Base-by-base conservation (phyloP, 2,113 vertebrate genomes). In the Callithrix jacchus region DNA sequence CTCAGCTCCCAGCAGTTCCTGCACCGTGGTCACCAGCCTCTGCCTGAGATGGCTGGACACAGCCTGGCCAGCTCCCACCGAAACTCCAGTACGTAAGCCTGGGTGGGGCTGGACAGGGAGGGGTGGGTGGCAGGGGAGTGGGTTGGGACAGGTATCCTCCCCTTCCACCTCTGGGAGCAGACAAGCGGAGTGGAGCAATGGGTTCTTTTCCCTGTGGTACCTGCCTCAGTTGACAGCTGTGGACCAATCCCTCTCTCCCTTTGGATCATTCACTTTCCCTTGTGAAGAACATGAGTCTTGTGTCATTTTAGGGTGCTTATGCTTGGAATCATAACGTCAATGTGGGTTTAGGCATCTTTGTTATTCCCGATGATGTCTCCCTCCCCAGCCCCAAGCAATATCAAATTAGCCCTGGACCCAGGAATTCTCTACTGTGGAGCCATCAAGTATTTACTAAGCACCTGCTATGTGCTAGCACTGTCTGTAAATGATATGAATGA, bases 1-100 rank as follows among this genome's bases (percentile, higher is more conserved):
- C 98, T 99, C 97, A 99, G 99, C 88, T 99, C 99, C 58, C 99
- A 99, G 98, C 99, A 99, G 98, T 99, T 99, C 81, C 98, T 99
- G 93, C 99, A 99, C 96, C 99, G 96, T 2, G 99, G 99, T 30
- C 99, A 99, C 79, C 99, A 99, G 87, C 98, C 99, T 49, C 98
- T 99, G 0, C 99, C 99, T 71, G 99, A 99, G 98, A 98, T 99
- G 96, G 99, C 99, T 12, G 99, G 99, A 93, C 99, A 99, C 98
- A 99, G 98, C 40, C 98, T 99, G 96, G 99, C 99, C 92, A 99
- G 99, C 96, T 98, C 99, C 66, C 99, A 99, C 91, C 99, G 98
- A 97, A 99, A 99, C 98, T 99, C 99, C 93, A 99, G 99, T 99
- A 98, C 0, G 99, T 98, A 96, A 82, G 89, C 47, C 71, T 35